These are phyloP conservation scores for Dinocampus coccinellae DNA, from an alignment of 2,888 invertebrate species.

Conservation along the genomic window DNA sequence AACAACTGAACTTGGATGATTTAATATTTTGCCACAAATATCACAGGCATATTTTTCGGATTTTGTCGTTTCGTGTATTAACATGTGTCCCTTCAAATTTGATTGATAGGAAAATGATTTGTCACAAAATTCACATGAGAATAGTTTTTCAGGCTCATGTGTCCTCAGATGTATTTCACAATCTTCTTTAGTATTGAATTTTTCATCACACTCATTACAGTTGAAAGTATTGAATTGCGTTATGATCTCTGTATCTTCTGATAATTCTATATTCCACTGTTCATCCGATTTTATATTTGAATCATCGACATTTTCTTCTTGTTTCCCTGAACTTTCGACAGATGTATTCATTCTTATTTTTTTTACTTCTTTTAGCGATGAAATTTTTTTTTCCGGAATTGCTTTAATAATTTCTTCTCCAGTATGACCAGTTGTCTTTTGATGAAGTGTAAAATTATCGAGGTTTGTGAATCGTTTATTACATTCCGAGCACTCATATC, in stretches of 20 bases:
- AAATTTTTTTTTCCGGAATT: conserved; percentile 19
- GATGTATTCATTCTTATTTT: neutral
- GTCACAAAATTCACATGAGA: conserved; percentile 74
- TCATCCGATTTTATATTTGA: neutral
- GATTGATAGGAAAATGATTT: conserved; percentile 75
- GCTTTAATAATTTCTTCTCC: conserved; percentile 71
- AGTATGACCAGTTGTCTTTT: conserved; percentile 71
- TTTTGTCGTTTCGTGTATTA: conserved; percentile 71
- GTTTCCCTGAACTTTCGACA: neutral
- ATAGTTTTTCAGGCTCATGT: conserved; percentile 74
- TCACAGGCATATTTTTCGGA: conserved; percentile 75
- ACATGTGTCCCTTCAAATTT: conserved; percentile 74
- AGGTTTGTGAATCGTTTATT: conserved; percentile 70
- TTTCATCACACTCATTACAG: conserved; percentile 75
- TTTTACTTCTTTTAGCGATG: neutral
- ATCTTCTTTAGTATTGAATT: conserved; percentile 74
- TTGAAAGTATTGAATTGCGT: conserved; percentile 58
- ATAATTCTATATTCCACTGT: conserved; percentile 3
- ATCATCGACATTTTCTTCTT: neutral
- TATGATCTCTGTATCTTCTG: neutral
- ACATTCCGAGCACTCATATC: conserved; percentile 75
- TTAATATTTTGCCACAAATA: conserved; percentile 77
- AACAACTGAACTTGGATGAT: conserved; percentile 80
- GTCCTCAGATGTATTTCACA: conserved; percentile 74
- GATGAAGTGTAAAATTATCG: conserved; percentile 73